Percentiles rank a stretch among this genome's conserved stretches.
Evolutionary conservation across 2,888 invertebrate species (phyloP).

Genomic region (Tridacna gigas): DNA sequence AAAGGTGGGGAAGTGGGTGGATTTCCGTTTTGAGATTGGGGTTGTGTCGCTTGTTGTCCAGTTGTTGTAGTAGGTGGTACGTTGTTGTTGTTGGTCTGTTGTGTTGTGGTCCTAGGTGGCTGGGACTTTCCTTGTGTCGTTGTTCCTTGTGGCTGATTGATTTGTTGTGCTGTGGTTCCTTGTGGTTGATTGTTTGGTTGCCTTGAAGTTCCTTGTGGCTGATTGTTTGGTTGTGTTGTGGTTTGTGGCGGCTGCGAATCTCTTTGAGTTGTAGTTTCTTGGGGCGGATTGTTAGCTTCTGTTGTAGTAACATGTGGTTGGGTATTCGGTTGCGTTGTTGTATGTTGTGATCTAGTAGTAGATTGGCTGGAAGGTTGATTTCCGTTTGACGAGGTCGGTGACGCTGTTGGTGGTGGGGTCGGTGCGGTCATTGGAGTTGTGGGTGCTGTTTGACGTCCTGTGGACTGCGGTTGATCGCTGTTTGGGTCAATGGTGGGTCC

Average conservation of each 20-base stretch:
- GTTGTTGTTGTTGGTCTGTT: not conserved
- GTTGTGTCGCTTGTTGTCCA: too few species aligned
- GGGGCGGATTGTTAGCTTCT: not conserved
- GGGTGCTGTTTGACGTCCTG: not conserved
- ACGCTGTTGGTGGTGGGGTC: not conserved
- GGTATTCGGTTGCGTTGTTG: not conserved
- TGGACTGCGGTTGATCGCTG: not conserved
- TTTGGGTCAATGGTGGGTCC: not conserved
- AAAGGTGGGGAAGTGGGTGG: too few species aligned
- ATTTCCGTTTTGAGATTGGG: too few species aligned
- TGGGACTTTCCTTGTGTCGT: not conserved
- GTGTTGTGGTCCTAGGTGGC: not conserved
- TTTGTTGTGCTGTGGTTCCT: not conserved
- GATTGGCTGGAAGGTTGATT: not conserved
- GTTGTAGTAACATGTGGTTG: not conserved
- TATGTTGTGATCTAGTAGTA: not conserved
- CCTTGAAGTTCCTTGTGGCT: not conserved
- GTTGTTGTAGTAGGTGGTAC: too few species aligned
- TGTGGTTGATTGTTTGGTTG: not conserved
- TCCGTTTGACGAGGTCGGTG: not conserved
- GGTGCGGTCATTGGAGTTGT: not conserved
- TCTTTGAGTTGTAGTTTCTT: not conserved
- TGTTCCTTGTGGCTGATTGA: not conserved
- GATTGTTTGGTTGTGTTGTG: not conserved
- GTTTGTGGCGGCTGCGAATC: not conserved